Percentiles rank a stretch among this genome's conserved stretches.
Conservation (phyloP, 1,140 invertebrate genomes). For the Bicyclus anynana region DNA sequence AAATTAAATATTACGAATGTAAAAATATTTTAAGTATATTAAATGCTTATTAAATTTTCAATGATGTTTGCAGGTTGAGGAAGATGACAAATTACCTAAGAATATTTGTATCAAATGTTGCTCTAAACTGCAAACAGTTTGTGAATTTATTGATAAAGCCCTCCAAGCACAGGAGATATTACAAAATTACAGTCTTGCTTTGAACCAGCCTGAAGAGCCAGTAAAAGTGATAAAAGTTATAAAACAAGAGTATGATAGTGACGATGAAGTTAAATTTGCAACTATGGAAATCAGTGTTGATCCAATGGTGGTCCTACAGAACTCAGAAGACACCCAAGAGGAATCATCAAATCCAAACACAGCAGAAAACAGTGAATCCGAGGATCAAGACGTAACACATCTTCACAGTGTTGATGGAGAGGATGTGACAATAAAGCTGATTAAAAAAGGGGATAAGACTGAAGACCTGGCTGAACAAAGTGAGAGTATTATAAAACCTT, state of each 20-base stretch:
- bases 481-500: constrained; percentile 45
- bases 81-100: constrained; percentile 71
- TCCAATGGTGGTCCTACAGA: constrained; percentile 70
- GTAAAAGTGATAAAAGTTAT: constrained; percentile 12
- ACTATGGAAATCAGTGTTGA: constrained; percentile 71
- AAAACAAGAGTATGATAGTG: constrained; percentile 27
- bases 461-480: constrained; percentile 18
- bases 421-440: constrained; percentile 62
- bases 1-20: not conserved
- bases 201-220: constrained; percentile 25
- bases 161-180: constrained; percentile 57
- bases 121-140: constrained; percentile 65
- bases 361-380: constrained; percentile 26
- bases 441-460: constrained; percentile 39
- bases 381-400: constrained; percentile 50
- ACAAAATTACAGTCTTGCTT: constrained; percentile 34
- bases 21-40: not conserved
- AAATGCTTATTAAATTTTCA: not conserved
- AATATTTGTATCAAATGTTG: constrained; percentile 72
- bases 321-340: constrained; percentile 38
- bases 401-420: constrained; percentile 16
- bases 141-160: constrained; percentile 68
- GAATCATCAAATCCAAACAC: constrained; percentile 22
- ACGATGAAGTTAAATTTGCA: constrained; percentile 45
- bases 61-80: constrained; percentile 61